Conservation (phyloP, 2,113 vertebrate species). For the Oreochromis aureus region DNA sequence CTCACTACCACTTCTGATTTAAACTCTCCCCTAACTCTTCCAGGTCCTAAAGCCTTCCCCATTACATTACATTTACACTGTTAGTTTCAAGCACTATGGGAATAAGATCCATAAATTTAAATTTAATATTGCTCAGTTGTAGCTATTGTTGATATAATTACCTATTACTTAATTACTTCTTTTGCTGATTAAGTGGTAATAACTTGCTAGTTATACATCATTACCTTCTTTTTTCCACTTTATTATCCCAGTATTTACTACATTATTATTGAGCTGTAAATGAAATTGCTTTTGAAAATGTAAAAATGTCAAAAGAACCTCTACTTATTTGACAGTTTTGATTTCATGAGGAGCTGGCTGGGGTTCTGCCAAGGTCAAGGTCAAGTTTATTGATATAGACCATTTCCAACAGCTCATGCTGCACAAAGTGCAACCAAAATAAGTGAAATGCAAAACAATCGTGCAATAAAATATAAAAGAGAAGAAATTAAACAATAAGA, state of each 20-base stretch:
- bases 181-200: background rate
- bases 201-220: background rate
- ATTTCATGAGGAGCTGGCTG: too few relatives aligned
- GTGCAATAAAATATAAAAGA: too few relatives aligned
- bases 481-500: too few relatives aligned
- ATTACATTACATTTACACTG: background rate
- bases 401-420: too few relatives aligned
- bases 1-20: background rate
- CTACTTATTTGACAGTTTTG: too few relatives aligned
- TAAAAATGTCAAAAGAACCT: background rate
- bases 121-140: too few relatives aligned
- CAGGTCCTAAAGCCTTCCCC: background rate
- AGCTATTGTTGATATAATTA: too few relatives aligned
- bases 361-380: too few relatives aligned
- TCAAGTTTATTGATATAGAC: too few relatives aligned
- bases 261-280: background rate
- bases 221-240: background rate
- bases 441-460: too few relatives aligned
- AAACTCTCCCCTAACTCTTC: background rate
- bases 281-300: background rate
- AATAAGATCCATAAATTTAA: background rate
- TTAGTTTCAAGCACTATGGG: background rate
- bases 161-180: background rate
- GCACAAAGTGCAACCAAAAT: too few relatives aligned
- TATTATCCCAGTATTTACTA: background rate